Evolutionary conservation across 2,888 invertebrate species (phyloP).

Genomic region (Drosophila bunnanda): DNA sequence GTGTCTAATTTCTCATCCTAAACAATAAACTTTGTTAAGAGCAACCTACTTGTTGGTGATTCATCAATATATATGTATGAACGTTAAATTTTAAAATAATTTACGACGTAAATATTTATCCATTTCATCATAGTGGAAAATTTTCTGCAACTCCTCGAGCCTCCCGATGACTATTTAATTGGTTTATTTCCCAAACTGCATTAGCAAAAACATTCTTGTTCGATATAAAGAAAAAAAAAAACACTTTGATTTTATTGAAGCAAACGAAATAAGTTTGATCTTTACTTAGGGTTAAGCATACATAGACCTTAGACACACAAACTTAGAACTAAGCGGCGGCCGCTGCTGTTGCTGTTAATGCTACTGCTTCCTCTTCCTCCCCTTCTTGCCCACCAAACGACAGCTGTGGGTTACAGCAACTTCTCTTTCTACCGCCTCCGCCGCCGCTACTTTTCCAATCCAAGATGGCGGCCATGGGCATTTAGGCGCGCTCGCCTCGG

Average conservation of each 20-base stretch:
- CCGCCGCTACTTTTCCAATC: constrained; percentile 60
- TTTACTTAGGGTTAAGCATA: constrained; percentile 40
- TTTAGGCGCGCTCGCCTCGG: constrained; percentile 97
- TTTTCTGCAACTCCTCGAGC: background rate
- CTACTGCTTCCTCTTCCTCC: constrained; percentile 9
- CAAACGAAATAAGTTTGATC: constrained; percentile 17
- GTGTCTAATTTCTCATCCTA: background rate
- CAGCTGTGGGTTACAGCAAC: constrained; percentile 45
- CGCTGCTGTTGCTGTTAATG: constrained; percentile 12
- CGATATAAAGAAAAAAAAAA: constrained; percentile 20
- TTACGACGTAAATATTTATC: background rate
- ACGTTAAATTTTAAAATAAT: background rate
- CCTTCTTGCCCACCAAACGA: constrained; percentile 14
- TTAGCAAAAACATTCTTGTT: background rate
- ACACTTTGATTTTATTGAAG: constrained; percentile 36
- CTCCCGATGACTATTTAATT: background rate
- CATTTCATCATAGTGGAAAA: constrained; percentile 1
- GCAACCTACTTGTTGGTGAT: background rate
- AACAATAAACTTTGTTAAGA: background rate
- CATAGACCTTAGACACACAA: constrained; percentile 28
- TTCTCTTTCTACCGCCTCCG: constrained; percentile 40
- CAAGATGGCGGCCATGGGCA: constrained; percentile 68
- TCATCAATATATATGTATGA: background rate
- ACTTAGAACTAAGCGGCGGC: constrained; percentile 40
- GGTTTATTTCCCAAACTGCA: background rate